Percentiles rank a stretch among this genome's conserved stretches.
Conservation (phyloP, 2,888 invertebrate species). For the Nyleta sp. region DNA sequence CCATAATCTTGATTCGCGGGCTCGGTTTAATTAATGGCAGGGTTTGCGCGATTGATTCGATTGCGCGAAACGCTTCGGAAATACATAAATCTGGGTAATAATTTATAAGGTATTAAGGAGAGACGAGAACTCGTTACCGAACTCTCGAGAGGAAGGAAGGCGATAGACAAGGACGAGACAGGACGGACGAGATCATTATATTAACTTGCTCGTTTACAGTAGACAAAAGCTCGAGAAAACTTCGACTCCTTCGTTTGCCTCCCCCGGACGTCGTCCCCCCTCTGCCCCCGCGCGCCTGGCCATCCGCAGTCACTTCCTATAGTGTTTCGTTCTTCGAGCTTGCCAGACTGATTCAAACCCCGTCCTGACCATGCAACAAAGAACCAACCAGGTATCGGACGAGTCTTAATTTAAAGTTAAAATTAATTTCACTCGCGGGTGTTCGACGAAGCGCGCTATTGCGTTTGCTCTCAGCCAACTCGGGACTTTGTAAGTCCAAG, state of each 20-base stretch:
- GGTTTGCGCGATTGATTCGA: constrained; percentile 24
- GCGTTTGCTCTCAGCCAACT: constrained; percentile 61
- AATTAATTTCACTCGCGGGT: constrained; percentile 80
- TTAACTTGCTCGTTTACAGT: constrained; percentile 74
- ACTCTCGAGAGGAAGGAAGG: constrained; percentile 42
- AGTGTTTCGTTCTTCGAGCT: constrained; percentile 57
- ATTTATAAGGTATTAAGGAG: constrained; percentile 47
- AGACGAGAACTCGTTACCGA: constrained; percentile 58
- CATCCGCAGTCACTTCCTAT: constrained; percentile 64
- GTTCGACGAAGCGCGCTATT: constrained; percentile 62
- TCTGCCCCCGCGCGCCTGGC: constrained; percentile 59
- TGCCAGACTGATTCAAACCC: constrained; percentile 68
- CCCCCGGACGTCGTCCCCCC: constrained; percentile 49
- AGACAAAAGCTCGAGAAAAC: constrained; percentile 80
- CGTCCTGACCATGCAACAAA: constrained; percentile 77
- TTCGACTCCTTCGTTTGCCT: constrained; percentile 69
- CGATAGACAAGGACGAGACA: constrained; percentile 57
- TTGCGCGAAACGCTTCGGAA: constrained; percentile 24
- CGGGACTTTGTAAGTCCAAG: constrained; percentile 57
- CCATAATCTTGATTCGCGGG: not conserved
- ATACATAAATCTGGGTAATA: constrained; percentile 48
- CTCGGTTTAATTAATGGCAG: constrained; percentile 22
- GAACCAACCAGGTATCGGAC: constrained; percentile 79
- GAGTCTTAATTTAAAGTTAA: constrained; percentile 82
- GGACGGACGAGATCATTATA: constrained; percentile 62